Evolutionary conservation across 2,888 invertebrate genomes (phyloP), one percentile per base, ranked within the genome.

Genomic region (Mesochorus sp.): DNA sequence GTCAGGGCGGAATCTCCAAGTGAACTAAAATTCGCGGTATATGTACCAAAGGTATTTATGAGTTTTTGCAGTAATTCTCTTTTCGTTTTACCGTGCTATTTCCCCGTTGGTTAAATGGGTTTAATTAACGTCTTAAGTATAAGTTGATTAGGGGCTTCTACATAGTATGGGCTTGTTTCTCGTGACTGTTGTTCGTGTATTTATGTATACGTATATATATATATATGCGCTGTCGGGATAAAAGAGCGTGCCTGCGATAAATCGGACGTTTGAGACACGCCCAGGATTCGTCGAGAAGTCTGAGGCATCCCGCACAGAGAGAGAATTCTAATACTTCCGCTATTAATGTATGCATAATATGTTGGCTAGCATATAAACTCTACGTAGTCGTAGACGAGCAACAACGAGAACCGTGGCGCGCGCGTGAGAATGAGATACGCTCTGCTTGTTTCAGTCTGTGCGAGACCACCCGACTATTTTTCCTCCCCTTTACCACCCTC

Each of bases 111-210:
- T 78, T 66, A 71, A 78, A 82, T 77, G 79, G 64, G 62, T 81
- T 79, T 74, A 81, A 83, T 83, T 82, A 79, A 82, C 79, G 82
- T 82, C 82, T 82, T 81, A 74, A 82, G 82, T 81, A 79, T 76
- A 82, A 79, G 77, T 82, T 83, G 82, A 83, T 83, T 83, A 82
- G 81, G 77, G 83, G 77, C 79, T 74, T 76, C 70, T 53, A 76
- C 72, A 61, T 66, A 59, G 47, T 57, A 49, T 31, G 53, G 19
- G 47, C 24, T 51, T 55, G 24, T 21, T 51, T 37, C 24, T 24
- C 1, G 8, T 34, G 44, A 53, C 34, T 64, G 26, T 42, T 10
- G 31, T 8, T 31, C 19, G 57, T 47, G 26, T 17, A 14, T 14
- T 17, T 6, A 14, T 44, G 17, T 14, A 44, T 6, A 14, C 6